These are phyloP conservation scores for Saturnia japonica DNA, from an alignment of 2,888 invertebrate genomes.

Conservation along the genomic window DNA sequence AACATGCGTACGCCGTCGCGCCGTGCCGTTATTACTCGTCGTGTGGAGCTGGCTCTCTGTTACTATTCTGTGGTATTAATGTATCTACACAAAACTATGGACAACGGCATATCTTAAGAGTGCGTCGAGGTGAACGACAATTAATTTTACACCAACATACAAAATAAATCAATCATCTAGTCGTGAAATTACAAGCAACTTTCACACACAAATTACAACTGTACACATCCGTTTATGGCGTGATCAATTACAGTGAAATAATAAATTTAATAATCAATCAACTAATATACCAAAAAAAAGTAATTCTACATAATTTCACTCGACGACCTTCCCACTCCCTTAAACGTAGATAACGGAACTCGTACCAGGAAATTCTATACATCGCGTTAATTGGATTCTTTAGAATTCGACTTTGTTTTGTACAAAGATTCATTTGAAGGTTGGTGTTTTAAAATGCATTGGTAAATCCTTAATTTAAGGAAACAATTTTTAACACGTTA, in stretches of 20 bases:
- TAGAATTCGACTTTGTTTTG: slow-evolving; percentile 8
- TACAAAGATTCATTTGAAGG: neutral
- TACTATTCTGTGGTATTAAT: too few relatives aligned
- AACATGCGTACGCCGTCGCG: too few relatives aligned
- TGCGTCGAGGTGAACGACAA: too few relatives aligned
- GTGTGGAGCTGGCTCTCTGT: too few relatives aligned
- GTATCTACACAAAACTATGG: too few relatives aligned
- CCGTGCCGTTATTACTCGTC: too few relatives aligned
- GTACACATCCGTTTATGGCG: neutral
- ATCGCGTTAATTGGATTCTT: neutral
- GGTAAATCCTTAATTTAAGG: neutral
- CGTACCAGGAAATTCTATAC: slow-evolving; percentile 2
- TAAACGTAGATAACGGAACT: slow-evolving; percentile 2
- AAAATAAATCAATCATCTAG: neutral
- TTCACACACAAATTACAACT: neutral
- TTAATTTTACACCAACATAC: too few relatives aligned
- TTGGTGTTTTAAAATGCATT: neutral
- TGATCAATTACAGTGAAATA: too few relatives aligned
- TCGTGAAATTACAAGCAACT: neutral
- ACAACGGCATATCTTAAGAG: too few relatives aligned
- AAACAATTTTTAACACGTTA: neutral
- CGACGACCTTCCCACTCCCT: neutral
- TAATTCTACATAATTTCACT: neutral
- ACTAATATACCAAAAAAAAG: neutral
- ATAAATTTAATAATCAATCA: neutral